A percentile compares a stretch with the other conserved stretches of the same genome.
Conservation (phyloP, 2,888 invertebrate species). For the Nebria brevicollis region DNA sequence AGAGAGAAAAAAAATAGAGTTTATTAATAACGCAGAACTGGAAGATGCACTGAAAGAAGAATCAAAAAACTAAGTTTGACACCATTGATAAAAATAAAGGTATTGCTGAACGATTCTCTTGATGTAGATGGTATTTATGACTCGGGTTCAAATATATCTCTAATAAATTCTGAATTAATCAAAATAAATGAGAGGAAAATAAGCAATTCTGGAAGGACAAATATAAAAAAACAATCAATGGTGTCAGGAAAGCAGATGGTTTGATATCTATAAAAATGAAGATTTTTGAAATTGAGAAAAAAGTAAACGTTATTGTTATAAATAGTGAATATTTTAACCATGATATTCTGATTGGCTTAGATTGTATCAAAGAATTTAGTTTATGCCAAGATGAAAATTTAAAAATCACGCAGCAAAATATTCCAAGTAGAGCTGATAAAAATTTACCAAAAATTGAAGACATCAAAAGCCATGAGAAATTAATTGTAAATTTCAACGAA, state of each 20-base stretch:
- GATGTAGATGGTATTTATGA: conserved; percentile 50
- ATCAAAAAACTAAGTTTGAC: conserved; percentile 49
- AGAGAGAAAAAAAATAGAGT: no score
- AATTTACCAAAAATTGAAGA: conserved; percentile 25
- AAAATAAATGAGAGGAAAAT: conserved; percentile 50
- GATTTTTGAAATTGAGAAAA: conserved; percentile 51
- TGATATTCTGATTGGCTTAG: conserved; percentile 49
- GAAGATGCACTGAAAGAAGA: no score
- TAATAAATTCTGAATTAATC: conserved; percentile 50
- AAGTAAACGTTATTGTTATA: conserved; percentile 46
- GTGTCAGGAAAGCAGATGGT: conserved; percentile 48
- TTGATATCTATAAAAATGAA: conserved; percentile 50
- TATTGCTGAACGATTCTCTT: conserved; percentile 45
- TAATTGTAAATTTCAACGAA: conserved; percentile 20
- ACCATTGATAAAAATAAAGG: conserved; percentile 50
- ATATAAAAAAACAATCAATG: conserved; percentile 47
- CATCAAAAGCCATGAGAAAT: conserved; percentile 30
- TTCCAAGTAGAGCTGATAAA: conserved; percentile 36
- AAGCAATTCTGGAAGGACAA: conserved; percentile 45
- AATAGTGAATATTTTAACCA: conserved; percentile 46
- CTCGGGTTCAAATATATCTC: conserved; percentile 50
- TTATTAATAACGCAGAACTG: no score
- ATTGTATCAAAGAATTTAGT: conserved; percentile 49
- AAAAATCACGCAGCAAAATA: conserved; percentile 42
- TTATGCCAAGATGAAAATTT: conserved; percentile 48